phyloP scores from a whole-genome alignment of 1,140 invertebrate species.

The Delia radicum region DNA sequence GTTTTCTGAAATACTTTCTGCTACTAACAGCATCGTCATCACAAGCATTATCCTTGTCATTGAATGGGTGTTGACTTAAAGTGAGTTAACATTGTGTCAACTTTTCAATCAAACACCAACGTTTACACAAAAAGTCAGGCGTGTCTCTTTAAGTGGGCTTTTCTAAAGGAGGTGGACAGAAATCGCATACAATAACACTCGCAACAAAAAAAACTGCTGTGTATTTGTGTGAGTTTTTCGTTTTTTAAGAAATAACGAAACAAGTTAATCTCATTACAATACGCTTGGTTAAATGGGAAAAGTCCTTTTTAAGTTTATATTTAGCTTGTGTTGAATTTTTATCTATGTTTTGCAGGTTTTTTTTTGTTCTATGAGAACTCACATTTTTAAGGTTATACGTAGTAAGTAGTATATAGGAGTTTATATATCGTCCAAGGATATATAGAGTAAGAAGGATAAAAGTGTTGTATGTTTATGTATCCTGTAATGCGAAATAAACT shows the following conservation, averaged over 20 bases:
- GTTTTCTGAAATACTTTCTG: background rate
- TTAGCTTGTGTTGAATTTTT: background rate
- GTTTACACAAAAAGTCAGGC: background rate
- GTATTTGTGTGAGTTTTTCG: no score
- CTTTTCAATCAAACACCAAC: background rate
- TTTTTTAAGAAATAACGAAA: background rate
- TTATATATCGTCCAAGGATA: background rate
- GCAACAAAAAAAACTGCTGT: background rate
- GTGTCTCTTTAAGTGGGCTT: background rate
- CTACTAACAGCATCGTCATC: background rate
- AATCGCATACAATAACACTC: background rate
- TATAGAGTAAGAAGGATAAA: background rate
- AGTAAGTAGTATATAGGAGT: background rate
- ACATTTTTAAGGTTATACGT: background rate
- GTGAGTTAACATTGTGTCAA: background rate
- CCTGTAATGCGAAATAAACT: background rate
- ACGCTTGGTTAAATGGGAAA: conserved; percentile 1
- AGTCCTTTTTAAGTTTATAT: background rate
- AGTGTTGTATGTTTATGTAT: background rate
- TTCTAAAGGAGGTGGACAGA: background rate
- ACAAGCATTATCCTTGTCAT: background rate
- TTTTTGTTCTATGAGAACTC: background rate
- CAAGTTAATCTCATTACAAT: background rate
- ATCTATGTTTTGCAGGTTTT: background rate
- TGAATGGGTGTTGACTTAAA: background rate